Evolutionary conservation across 2,113 vertebrate species (phyloP).

Genomic region (Gymnocephalus cernua): DNA sequence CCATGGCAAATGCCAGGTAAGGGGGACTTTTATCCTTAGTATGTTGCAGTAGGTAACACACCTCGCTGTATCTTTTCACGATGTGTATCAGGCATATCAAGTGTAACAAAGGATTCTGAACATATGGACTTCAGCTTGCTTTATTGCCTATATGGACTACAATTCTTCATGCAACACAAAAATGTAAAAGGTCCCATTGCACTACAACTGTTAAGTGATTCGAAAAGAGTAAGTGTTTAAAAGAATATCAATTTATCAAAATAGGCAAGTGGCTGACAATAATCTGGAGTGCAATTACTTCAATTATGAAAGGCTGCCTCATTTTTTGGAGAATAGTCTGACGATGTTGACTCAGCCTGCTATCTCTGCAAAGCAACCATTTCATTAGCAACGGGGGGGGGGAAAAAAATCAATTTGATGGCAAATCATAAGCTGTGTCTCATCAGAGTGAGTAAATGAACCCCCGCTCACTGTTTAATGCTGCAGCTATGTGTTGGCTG

Average conservation of each 20-base stretch:
- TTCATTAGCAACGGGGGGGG: conserved; percentile 57
- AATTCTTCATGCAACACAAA: not conserved
- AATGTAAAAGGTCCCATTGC: not conserved
- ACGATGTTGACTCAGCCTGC: conserved; percentile 61
- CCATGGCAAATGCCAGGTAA: not conserved
- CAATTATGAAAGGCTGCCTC: conserved; percentile 48
- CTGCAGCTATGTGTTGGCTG: conserved; percentile 30
- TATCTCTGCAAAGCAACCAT: conserved; percentile 67
- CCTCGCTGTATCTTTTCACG: not conserved
- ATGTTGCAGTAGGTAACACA: not conserved
- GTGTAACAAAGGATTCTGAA: not conserved
- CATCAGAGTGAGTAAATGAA: conserved; percentile 70
- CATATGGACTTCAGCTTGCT: not conserved
- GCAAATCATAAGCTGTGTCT: conserved; percentile 73
- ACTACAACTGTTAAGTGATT: conserved; percentile 15
- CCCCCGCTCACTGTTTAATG: conserved; percentile 42
- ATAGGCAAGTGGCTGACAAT: conserved; percentile 28
- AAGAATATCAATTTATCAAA: conserved; percentile 50
- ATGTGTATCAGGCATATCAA: not conserved
- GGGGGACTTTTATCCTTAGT: not conserved
- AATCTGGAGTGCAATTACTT: conserved; percentile 51
- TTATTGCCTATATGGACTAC: not conserved
- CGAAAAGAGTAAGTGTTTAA: conserved; percentile 37
- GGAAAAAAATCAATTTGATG: conserved; percentile 53
- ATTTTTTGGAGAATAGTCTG: conserved; percentile 42